These are phyloP conservation scores for Gnatocerus cornutus DNA, from an alignment of 2,888 invertebrate species.

Conservation along the genomic window DNA sequence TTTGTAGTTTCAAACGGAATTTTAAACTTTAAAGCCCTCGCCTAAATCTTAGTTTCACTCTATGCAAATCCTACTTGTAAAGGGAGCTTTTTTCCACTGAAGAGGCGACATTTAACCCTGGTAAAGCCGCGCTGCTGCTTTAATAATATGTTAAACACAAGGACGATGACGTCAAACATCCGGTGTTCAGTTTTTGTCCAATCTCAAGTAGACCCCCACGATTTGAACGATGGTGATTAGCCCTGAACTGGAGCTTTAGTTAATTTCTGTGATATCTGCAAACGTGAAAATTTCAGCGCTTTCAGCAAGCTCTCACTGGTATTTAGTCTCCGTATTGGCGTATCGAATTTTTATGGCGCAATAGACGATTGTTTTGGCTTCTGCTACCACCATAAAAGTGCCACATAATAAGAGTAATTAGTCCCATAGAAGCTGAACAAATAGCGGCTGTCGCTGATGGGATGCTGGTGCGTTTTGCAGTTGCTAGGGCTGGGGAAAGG, in stretches of 20 bases:
- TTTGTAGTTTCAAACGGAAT: conserved; percentile 21
- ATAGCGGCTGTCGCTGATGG: conserved; percentile 4
- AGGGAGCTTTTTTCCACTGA: conserved; percentile 37
- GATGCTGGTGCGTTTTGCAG: conserved; percentile 27
- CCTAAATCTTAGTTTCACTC: not conserved
- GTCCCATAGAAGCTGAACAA: conserved; percentile 33
- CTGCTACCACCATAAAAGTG: conserved; percentile 39
- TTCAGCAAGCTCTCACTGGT: conserved; percentile 4
- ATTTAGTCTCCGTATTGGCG: conserved; percentile 29
- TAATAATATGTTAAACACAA: conserved; percentile 55
- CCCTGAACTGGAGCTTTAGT: conserved; percentile 19
- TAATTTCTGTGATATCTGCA: conserved; percentile 17
- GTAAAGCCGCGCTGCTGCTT: conserved; percentile 40
- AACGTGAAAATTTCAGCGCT: conserved; percentile 23
- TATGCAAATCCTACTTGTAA: conserved; percentile 30
- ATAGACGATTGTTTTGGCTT: conserved; percentile 36
- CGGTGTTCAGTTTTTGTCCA: conserved; percentile 48
- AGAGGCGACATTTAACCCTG: conserved; percentile 38
- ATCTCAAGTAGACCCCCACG: conserved; percentile 38
- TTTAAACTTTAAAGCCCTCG: conserved; percentile 38
- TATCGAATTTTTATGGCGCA: conserved; percentile 30
- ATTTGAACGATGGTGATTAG: conserved; percentile 38
- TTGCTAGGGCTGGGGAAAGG: conserved; percentile 7
- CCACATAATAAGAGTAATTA: conserved; percentile 28
- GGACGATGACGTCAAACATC: conserved; percentile 53